Evolutionary conservation across 2,113 vertebrate genomes (phyloP), one percentile per base, ranked within the genome.

Genomic region (Shinisaurus crocodilurus): DNA sequence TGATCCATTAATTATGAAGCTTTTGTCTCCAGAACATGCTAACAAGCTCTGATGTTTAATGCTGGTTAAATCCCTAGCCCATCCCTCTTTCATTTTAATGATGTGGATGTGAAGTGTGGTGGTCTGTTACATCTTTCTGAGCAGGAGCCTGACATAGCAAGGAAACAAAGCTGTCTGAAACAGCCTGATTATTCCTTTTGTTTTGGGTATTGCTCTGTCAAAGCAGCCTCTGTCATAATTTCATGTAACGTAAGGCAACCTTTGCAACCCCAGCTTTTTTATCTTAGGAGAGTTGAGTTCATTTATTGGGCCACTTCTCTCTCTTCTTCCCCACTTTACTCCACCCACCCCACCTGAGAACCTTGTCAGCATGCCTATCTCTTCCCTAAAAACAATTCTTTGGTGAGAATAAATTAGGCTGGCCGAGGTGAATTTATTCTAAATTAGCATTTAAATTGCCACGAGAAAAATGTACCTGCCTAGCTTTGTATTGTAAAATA

Each of bases 141-240:
- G 90, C 89, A 65, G 86, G 85, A 93, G 83, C 74, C 84, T 92
- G 94, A 82, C 45, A 6, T 82, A 86, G 87, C 89, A 88, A 48
- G 92, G 90, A 95, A 91, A 8, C 81, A 90, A 95, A 92, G 90
- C 92, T 91, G 0, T 92, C 3, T 94, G 90, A 89, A 95, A 91
- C 82, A 89, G 80, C 90, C 93, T 90, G 93, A 90, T 89, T 91
- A 50, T 77, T 93, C 83, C 91, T 94, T 91, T 95, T 88, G 81
- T 92, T 90, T 76, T 92, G 90, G 91, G 87, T 84, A 77, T 87
- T 93, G 92, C 87, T 84, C 90, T 84, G 88, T 89, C 67, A 92
- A 91, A 67, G 10, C 7, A 12, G 25, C 43, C 29, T 23, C 43
- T 27, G 34, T 75, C 27, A 16, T 15, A 5, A 27, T 81, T 37